phyloP scores from a whole-genome alignment of 2,113 vertebrate genomes.

The Sylvia atricapilla region DNA sequence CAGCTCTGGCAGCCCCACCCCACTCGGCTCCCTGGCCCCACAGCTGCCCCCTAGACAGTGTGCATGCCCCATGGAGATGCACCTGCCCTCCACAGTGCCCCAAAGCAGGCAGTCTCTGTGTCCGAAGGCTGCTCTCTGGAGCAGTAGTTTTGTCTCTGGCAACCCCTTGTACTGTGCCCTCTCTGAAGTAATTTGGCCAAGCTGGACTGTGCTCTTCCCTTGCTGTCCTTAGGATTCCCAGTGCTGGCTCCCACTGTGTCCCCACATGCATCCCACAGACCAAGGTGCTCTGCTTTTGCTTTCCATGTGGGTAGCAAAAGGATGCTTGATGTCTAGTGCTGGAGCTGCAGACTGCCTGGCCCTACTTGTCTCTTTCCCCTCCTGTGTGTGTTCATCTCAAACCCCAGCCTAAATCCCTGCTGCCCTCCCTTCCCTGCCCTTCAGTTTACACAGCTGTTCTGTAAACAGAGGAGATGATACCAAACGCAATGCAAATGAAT shows the following conservation, averaged over 20 bases:
- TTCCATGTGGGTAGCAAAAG: not conserved
- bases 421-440: not conserved
- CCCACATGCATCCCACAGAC: rapidly evolving
- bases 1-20: rapidly evolving
- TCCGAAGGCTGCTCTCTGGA: not conserved
- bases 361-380: not conserved
- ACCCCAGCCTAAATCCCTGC: not conserved
- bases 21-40: rapidly evolving
- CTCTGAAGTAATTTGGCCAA: not conserved
- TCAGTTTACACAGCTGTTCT: slow-evolving; percentile 11
- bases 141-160: not conserved
- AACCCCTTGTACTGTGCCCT: rapidly evolving
- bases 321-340: not conserved
- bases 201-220: not conserved
- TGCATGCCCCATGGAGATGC: rapidly evolving
- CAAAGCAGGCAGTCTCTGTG: not conserved
- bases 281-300: not conserved
- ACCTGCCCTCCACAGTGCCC: rapidly evolving
- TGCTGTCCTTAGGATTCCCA: not conserved
- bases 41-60: rapidly evolving
- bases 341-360: not conserved
- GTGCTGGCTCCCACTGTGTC: rapidly evolving
- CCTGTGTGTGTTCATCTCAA: not conserved
- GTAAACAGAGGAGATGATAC: not conserved
- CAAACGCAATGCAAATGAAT: not conserved